Evolutionary conservation across 2,113 vertebrate genomes (phyloP).

Genomic region (Lepisosteus osseus): DNA sequence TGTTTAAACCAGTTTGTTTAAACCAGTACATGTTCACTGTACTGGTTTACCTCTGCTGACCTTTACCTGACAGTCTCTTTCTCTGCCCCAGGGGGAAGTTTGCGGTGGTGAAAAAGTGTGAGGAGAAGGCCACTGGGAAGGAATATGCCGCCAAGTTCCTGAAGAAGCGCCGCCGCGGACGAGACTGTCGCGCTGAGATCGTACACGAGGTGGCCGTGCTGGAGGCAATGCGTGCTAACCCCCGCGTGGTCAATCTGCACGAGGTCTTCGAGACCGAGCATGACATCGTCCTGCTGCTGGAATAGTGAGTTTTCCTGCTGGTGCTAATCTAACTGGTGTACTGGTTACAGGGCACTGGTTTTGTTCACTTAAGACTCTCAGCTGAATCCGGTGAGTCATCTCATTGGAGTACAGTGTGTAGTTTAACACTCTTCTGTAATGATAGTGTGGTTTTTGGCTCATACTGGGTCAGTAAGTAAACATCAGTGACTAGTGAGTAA

Average conservation of each 20-base stretch:
- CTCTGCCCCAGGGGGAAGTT: slow-evolving; percentile 77
- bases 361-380: no score
- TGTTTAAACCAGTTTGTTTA: no score
- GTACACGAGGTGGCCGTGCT: slow-evolving; percentile 91
- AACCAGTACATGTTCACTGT: no score
- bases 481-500: no score
- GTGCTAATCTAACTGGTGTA: no score
- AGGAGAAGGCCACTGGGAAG: slow-evolving; percentile 84
- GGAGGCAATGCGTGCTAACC: slow-evolving; percentile 75
- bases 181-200: slow-evolving; percentile 87
- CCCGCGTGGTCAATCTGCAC: slow-evolving; percentile 83
- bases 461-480: no score
- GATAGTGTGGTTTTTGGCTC: no score
- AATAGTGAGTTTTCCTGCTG: slow-evolving; percentile 79
- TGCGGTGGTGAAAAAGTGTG: slow-evolving; percentile 87
- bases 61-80: not conserved
- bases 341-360: no score
- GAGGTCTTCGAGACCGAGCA: slow-evolving; percentile 86
- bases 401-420: no score
- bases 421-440: no score
- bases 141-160: slow-evolving; percentile 92
- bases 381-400: no score
- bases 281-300: slow-evolving; percentile 86
- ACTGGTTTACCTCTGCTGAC: not conserved
- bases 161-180: slow-evolving; percentile 86